Evolutionary conservation across 2,888 invertebrate species (phyloP), one percentile per base, ranked within the genome.

Genomic region (Phlogophora meticulosa): DNA sequence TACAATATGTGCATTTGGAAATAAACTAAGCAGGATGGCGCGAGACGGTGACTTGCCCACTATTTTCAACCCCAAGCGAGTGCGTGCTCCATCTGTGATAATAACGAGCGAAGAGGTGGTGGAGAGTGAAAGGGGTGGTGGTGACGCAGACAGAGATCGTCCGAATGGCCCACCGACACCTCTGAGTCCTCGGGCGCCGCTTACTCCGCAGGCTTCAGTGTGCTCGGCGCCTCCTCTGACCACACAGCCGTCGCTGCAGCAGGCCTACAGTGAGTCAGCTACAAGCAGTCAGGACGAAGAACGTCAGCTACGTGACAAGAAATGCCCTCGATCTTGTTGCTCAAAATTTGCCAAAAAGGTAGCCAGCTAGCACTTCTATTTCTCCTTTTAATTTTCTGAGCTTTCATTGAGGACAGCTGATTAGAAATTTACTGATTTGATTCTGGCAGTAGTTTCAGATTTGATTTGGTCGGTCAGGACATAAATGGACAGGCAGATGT

Each of bases 321-420:
- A 90, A 70, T 98, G 98, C 89, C 97, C 97, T 63, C 96, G 97
- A 79, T 97, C 97, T 40, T 97, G 98, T 89, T 98, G 98, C 92
- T 98, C 98, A 56, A 97, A 97, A 88, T 97, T 97, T 86, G 98
- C 98, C 74, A 97, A 97, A 91, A 98, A 98, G 96, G 98, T 98
- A 83, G 10, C 9, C 17, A 11, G 13, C 1, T 4, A 15, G 17
- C 1, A 32, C 56, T 32, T 45, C 13, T 22, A 28, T 22, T 4
- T 17, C 20, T 40, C 42, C 13, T 28, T 17, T 7, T 56, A 22
- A 9, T 20, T 58, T 24, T 15, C 20, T 42, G 13, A 60, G 13
- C 7, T 2, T 20, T 22, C 1, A 32, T 1, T 11, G 4, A 9
- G 4, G 11, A 22, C 61, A 62, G 42, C 15, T 32, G 22, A 20